Percentiles rank a stretch among this genome's conserved stretches.
Evolutionary conservation across 2,113 vertebrate species (phyloP).

Genomic region (Catharus bicknelli): DNA sequence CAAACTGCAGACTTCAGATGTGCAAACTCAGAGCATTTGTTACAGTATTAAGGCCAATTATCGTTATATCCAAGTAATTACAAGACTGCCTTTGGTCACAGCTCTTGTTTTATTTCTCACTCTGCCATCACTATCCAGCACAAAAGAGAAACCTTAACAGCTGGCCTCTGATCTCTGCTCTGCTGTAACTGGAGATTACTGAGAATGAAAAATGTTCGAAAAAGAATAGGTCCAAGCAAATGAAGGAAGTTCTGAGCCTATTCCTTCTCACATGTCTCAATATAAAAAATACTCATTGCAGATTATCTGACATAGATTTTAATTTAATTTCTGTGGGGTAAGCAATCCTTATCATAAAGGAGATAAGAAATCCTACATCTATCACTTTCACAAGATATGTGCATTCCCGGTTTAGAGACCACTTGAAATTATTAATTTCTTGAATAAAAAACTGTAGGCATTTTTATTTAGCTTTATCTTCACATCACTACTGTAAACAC

Average conservation of each 20-base stretch:
- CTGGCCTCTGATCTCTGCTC: slow-evolving; percentile 12
- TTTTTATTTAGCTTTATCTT: not conserved
- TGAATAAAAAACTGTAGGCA: not conserved
- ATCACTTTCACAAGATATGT: not conserved
- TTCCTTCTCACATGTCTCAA: not conserved
- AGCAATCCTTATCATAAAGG: not conserved
- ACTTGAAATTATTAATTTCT: not conserved
- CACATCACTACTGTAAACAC: not conserved
- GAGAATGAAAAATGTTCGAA: slow-evolving; percentile 5
- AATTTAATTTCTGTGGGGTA: not conserved
- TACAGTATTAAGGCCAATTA: slow-evolving; percentile 40
- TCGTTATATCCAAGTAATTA: slow-evolving; percentile 38
- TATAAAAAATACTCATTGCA: not conserved
- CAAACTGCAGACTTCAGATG: not conserved
- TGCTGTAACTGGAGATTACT: not conserved
- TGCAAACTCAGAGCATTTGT: slow-evolving; percentile 10
- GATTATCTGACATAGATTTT: not conserved
- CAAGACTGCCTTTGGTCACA: slow-evolving; percentile 11
- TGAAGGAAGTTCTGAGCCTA: not conserved
- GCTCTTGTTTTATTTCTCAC: not conserved
- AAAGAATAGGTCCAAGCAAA: slow-evolving; percentile 33
- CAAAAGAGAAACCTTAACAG: not conserved
- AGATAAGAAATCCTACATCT: not conserved
- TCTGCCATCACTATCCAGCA: not conserved
- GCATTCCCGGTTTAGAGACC: not conserved